Conservation (phyloP, 2,888 invertebrate genomes). For the Prostheceraeus crozeri region DNA sequence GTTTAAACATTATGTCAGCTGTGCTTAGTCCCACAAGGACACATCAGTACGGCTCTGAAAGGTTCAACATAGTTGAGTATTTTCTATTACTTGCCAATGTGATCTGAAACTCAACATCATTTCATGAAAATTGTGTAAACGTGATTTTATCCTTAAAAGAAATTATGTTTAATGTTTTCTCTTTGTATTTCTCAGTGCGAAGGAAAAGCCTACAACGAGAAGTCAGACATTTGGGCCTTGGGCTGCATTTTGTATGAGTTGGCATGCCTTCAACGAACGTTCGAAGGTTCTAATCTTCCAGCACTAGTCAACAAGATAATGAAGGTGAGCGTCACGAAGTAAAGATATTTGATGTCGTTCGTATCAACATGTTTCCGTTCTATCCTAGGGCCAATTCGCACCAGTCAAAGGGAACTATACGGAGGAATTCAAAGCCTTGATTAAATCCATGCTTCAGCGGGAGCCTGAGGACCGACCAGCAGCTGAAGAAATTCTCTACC, state of each 20-base stretch:
- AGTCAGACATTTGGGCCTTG: constrained; percentile 71
- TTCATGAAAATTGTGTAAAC: too few species aligned
- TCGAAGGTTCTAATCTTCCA: constrained; percentile 68
- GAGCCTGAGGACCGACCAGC: constrained; percentile 64
- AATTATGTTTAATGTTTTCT: constrained; percentile 11
- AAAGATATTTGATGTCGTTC: too few species aligned
- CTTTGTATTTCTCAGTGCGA: constrained; percentile 62
- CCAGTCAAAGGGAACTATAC: constrained; percentile 65
- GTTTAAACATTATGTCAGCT: too few species aligned
- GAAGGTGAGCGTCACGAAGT: constrained; percentile 60
- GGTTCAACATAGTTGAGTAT: too few species aligned
- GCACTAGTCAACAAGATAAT: constrained; percentile 69
- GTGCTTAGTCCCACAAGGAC: too few species aligned
- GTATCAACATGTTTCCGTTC: not conserved
- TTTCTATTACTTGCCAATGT: too few species aligned
- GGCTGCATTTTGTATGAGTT: constrained; percentile 72
- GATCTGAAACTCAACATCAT: too few species aligned
- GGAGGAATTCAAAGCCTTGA: constrained; percentile 62
- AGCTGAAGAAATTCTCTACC: constrained; percentile 62
- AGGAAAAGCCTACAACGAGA: constrained; percentile 68
- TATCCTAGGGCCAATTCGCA: constrained; percentile 63
- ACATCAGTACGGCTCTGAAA: too few species aligned
- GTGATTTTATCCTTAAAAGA: too few species aligned
- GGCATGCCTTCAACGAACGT: constrained; percentile 66
- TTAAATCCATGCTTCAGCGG: constrained; percentile 63